Evolutionary conservation across 2,113 vertebrate species (phyloP).

Genomic region (Pelecanus crispus): DNA sequence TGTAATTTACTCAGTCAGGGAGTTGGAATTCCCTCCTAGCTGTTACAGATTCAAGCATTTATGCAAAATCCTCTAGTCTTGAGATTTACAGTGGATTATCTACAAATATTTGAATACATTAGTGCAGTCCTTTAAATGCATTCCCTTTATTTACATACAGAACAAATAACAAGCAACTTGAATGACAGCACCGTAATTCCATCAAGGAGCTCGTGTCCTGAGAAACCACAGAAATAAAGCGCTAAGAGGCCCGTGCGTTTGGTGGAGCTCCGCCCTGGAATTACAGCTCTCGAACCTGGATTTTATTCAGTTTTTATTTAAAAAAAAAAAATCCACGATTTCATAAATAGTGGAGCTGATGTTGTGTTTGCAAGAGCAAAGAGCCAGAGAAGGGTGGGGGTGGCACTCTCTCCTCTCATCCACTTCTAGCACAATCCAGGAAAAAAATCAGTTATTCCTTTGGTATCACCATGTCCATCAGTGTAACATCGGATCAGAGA

Average conservation of each 20-base stretch:
- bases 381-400: background rate
- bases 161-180: constrained; percentile 30
- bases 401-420: background rate
- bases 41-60: constrained; percentile 51
- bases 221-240: background rate
- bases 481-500: background rate
- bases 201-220: constrained; percentile 1
- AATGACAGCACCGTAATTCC: constrained; percentile 30
- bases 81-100: constrained; percentile 51
- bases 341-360: background rate
- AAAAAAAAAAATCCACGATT: background rate
- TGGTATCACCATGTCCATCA: background rate
- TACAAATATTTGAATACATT: constrained; percentile 65
- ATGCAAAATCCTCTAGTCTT: constrained; percentile 53
- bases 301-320: background rate
- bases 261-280: background rate
- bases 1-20: constrained; percentile 61
- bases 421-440: background rate
- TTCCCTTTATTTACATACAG: constrained; percentile 51
- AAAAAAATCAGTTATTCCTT: background rate
- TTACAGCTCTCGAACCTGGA: background rate
- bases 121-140: constrained; percentile 33
- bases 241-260: background rate
- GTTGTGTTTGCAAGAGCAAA: background rate
- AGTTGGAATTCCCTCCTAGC: constrained; percentile 60